Evolutionary conservation across 2,888 invertebrate genomes (phyloP).

Genomic region (Alviniconcha strummeri): DNA sequence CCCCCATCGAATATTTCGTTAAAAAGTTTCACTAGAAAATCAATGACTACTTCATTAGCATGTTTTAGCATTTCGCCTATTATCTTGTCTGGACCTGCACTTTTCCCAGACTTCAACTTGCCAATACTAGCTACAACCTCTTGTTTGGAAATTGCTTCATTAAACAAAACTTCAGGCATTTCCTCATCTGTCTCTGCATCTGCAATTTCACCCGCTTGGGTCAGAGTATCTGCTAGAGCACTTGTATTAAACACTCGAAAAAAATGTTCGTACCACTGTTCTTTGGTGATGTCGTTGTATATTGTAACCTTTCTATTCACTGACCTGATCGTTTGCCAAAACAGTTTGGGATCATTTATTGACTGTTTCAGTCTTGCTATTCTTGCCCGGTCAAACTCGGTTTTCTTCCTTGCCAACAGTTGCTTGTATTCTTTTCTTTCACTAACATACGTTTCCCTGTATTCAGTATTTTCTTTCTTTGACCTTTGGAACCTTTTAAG

Average conservation of each 20-base stretch:
- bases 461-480: too few species aligned
- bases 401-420: too few species aligned
- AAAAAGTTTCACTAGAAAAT: neutral
- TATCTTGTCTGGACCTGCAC: neutral
- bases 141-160: neutral
- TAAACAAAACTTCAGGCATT: neutral
- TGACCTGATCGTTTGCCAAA: neutral
- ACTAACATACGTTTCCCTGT: too few species aligned
- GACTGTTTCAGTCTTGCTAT: too few species aligned
- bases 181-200: neutral
- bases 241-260: neutral
- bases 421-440: too few species aligned
- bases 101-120: neutral
- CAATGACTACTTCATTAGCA: neutral
- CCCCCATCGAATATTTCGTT: neutral
- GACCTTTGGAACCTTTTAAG: too few species aligned
- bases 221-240: neutral
- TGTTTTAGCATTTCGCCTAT: neutral
- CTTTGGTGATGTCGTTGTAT: neutral
- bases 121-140: neutral
- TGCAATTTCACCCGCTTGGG: too few species aligned
- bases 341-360: too few species aligned
- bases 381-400: too few species aligned
- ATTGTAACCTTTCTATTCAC: neutral
- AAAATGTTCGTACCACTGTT: neutral